Base-by-base conservation (phyloP, 2,113 vertebrate genomes). In the Polypterus bichir region DNA sequence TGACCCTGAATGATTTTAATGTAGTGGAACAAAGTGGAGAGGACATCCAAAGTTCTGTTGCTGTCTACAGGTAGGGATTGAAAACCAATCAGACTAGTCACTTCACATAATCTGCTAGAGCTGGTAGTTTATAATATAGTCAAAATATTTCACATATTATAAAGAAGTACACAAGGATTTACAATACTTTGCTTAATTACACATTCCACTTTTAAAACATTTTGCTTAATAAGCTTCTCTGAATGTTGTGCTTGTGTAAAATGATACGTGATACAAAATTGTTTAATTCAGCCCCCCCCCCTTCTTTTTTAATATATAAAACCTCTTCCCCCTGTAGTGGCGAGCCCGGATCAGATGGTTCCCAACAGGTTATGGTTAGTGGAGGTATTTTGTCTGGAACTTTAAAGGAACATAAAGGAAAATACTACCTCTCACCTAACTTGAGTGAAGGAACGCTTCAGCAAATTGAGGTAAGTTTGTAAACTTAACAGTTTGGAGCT, bases 1-100 rank as follows among this genome's bases (percentile, higher is more conserved):
- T 97, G 11, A 82, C 91, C 11, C 82, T 93, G 27, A 81, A 81
- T 0, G 90, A 92, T 52, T 97, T 92, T 73, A 88, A 84, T 57
- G 87, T 97, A 63, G 86, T 93, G 7, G 74, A 94, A 0, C 79
- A 87, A 48, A 68, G 75, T 4, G 75, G 82, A 0, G 90, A 91
- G 61, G 90, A 90, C 73, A 83, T 87, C 8, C 84, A 83, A 8
- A 82, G 83, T 66, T 72, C 85, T 0, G 74, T 65, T 49, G 75
- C 83, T 0, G 81, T 89, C 56, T 93, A 89, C 76, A 90, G 89
- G 90, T 91, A 71, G 61, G 73, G 71, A 48, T 46, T 6, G n/a
- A 9, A 10, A 3, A 3, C 47, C 7, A 4, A 27, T 44, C 11
- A 49, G 27, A 27, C 27, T 27, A 27, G 27, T 27, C 27, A 27